Base-by-base conservation (phyloP, 2,797 vertebrate species). In the Sarcoramphus papa region DNA sequence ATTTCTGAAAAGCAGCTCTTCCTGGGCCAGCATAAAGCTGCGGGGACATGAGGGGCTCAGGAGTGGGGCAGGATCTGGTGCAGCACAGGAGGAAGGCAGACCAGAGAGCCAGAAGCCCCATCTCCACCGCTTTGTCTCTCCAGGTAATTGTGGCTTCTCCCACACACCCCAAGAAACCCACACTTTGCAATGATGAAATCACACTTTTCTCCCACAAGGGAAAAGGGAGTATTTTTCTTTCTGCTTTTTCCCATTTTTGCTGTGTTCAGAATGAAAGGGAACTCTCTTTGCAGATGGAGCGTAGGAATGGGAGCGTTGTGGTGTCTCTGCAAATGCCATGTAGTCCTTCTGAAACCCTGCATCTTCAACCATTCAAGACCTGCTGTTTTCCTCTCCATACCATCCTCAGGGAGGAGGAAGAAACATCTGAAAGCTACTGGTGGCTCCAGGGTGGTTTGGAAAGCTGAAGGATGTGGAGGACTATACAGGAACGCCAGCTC, bases 231-330 rank as follows among this genome's bases (percentile, higher is more conserved):
- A n/a, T 43, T 92, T 88, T 95, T 90, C 85, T 60, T 88, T 77
- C 73, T 69, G 65, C 25, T 74, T 94, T 92, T 85, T 72, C 88
- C 79, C n/a, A 5, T 60, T 96, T 95, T 92, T 18, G 2, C 90
- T 53, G 50, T 86, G 50, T 83, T 93, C 85, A 80, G 85, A 90
- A 83, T 90, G 90, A 88, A 95, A 88, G 88, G 85, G 85, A 96
- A 92, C 77, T 93, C 75, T 93, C 90, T 92, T 37, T 90, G 93
- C 93, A 96, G 95, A 92, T 83, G 85, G 92, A 94, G 90, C 20
- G 41, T 93, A 95, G 90, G 93, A 95, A 93, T 4, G 14, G 64
- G 76, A 88, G 82, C 6, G 7, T 10, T 92, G 82, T 7, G 4
- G 60, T 45, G 80, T 88, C 64, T 90, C 57, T 90, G 88, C 68